phyloP scores from a whole-genome alignment of 2,797 vertebrate genomes.

The Brotula barbata region DNA sequence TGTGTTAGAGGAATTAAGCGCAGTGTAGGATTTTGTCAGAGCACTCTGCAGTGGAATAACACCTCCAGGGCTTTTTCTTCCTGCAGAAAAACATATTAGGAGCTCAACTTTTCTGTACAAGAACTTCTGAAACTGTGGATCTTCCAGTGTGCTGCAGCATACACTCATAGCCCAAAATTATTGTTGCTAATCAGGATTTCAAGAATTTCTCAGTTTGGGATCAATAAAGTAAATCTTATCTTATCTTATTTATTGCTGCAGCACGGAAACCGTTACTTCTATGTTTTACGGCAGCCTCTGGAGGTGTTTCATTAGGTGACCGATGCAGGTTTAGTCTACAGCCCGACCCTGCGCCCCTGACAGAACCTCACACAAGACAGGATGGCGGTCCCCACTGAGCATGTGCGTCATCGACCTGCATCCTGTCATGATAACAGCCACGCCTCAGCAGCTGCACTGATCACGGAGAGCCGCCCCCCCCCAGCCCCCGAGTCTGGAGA shows the following conservation, averaged over 20 bases:
- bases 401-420: conserved; percentile 34
- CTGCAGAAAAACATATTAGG: conserved; percentile 14
- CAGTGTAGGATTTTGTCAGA: conserved; percentile 67
- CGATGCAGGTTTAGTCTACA: conserved; percentile 45
- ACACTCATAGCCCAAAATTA: conserved; percentile 4
- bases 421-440: conserved; percentile 40
- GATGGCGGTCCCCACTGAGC: conserved; percentile 29
- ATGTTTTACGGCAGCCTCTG: background rate
- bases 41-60: conserved; percentile 32
- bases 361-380: conserved; percentile 22
- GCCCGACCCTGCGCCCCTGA: conserved; percentile 29
- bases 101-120: background rate
- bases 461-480: conserved; percentile 4
- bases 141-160: background rate
- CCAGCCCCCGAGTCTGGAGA: background rate
- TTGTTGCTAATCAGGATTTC: too few relatives aligned
- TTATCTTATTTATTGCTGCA: too few relatives aligned
- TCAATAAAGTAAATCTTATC: too few relatives aligned
- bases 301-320: conserved; percentile 60
- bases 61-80: conserved; percentile 28
- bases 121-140: too few relatives aligned
- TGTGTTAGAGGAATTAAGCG: conserved; percentile 64
- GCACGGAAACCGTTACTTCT: too few relatives aligned
- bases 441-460: conserved; percentile 44
- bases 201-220: too few relatives aligned